Percentiles rank a stretch among this genome's conserved stretches.
These are phyloP conservation scores for Melangyna quadrimaculata DNA, from an alignment of 2,888 invertebrate genomes.

Conservation along the genomic window DNA sequence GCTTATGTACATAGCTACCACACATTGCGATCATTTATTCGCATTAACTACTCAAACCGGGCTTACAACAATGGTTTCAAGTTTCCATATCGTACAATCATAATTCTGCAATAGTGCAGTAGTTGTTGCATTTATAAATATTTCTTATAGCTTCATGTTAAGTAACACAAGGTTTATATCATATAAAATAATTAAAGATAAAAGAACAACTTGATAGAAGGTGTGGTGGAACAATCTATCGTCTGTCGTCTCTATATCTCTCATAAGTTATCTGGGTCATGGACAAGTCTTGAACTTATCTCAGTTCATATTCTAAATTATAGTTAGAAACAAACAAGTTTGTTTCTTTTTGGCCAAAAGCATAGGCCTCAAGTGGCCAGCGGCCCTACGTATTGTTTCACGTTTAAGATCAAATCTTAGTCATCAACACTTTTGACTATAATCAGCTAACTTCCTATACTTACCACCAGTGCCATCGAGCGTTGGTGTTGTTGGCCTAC, in stretches of 20 bases:
- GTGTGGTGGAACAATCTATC: background rate
- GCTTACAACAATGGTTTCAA: conserved; percentile 31
- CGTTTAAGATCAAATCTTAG: background rate
- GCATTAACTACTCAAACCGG: conserved; percentile 36
- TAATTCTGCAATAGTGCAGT: conserved; percentile 12
- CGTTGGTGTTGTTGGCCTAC: conserved; percentile 38
- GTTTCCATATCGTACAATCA: conserved; percentile 30
- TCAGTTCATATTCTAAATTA: conserved; percentile 25
- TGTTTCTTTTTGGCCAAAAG: conserved; percentile 4
- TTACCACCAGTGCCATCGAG: conserved; percentile 37
- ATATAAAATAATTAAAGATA: conserved; percentile 21
- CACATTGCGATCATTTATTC: conserved; percentile 31
- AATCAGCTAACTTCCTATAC: background rate
- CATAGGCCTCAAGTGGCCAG: background rate
- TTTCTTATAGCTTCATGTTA: conserved; percentile 30
- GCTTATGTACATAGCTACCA: background rate
- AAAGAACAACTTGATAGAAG: conserved; percentile 32
- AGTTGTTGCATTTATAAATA: conserved; percentile 50
- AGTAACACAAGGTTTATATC: conserved; percentile 58
- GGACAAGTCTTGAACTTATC: conserved; percentile 24
- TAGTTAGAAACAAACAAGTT: conserved; percentile 33
- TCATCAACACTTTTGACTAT: background rate
- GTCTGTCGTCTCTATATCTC: background rate
- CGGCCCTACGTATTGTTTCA: background rate
- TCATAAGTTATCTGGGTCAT: conserved; percentile 33